Base-by-base conservation (phyloP, 2,888 invertebrate genomes). In the Pheosia tremula region DNA sequence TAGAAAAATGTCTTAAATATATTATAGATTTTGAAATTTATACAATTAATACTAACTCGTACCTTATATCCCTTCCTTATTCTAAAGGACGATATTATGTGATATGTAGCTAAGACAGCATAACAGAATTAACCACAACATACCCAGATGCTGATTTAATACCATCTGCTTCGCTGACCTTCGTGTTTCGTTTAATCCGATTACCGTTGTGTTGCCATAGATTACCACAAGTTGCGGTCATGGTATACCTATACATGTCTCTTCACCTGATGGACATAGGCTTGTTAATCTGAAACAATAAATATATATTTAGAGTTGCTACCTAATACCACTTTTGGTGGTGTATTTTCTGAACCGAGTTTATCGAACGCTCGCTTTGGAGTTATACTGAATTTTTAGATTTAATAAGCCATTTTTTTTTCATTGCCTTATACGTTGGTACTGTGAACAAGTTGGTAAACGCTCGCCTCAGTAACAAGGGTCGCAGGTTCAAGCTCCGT, bases 131-230 rank as follows among this genome's bases (percentile, higher is more conserved):
- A 67, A 59, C 67, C 70, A 62, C 64, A 62, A 67, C 66, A 77
- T 72, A 74, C 63, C 61, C 67, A 68, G 47, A 57, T 38, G 43
- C 68, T 66, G 71, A 76, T 67, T 69, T 69, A 75, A 74, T 72
- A 62, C 66, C 58, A 62, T 69, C 59, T 68, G 75, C 66, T 67
- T 68, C 70, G 59, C 55, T 66, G 59, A 62, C 59, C 75, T 72
- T 74, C 63, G 59, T 66, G 65, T 68, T 68, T 67, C 66, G 67
- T 69, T 62, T 74, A 71, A 75, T 68, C 71, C 62, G 75, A 71
- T 75, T 74, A 71, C 10, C 62, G 52, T 50, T 59, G 68, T 60
- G 56, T 65, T 59, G 59, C 38, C 55, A 61, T 58, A 61, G 72
- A 74, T 68, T 64, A 61, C 47, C 58, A 59, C 56, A 64, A 63